phyloP scores from a whole-genome alignment of 2,888 invertebrate species.

The Lycia hirtaria region DNA sequence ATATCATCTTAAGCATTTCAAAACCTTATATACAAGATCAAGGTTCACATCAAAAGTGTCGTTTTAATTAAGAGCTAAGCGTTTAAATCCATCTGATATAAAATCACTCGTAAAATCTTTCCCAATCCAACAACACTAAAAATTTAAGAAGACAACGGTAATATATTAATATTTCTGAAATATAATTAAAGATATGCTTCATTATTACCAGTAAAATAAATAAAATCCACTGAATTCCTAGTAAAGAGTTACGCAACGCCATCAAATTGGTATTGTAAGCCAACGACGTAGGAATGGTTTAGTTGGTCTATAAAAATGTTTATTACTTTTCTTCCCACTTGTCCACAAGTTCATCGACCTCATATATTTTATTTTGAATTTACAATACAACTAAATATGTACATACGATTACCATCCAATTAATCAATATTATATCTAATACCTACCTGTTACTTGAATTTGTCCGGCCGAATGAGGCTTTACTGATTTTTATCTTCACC shows the following conservation, averaged over 20 bases:
- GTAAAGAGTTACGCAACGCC: constrained; percentile 53
- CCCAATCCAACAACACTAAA: constrained; percentile 23
- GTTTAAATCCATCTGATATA: constrained; percentile 8
- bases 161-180: constrained; percentile 27
- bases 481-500: constrained; percentile 19
- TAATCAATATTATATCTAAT: constrained; percentile 62
- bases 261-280: constrained; percentile 52
- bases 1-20: not conserved
- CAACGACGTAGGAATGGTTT: constrained; percentile 61
- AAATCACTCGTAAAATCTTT: constrained; percentile 22
- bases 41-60: constrained; percentile 2
- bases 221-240: constrained; percentile 37
- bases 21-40: not conserved
- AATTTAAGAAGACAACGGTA: constrained; percentile 30
- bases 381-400: constrained; percentile 77
- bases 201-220: constrained; percentile 38
- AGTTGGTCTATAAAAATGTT: constrained; percentile 72
- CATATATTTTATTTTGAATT: constrained; percentile 71
- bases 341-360: constrained; percentile 65
- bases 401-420: constrained; percentile 75
- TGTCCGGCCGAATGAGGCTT: constrained; percentile 7
- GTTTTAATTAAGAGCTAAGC: constrained; percentile 29
- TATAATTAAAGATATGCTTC: constrained; percentile 34
- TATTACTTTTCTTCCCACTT: constrained; percentile 79
- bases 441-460: constrained; percentile 28